Conservation (phyloP, 2,113 vertebrate genomes). For the Cairina moschata region DNA sequence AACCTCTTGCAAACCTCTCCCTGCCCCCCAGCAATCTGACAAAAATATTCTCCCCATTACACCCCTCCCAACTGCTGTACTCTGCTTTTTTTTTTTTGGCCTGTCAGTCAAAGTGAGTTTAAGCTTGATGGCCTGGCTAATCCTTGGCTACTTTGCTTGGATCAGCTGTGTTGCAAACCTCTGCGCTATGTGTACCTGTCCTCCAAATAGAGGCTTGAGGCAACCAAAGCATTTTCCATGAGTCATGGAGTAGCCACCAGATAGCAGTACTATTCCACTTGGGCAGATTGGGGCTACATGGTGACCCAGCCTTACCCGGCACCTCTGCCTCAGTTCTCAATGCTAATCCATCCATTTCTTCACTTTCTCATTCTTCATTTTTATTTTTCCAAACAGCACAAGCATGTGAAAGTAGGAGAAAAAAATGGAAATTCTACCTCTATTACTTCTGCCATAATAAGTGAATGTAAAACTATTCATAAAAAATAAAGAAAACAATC, state of each 20-base stretch:
- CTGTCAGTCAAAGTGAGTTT: neutral
- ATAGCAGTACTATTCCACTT: slow-evolving; percentile 65
- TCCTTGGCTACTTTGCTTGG: slow-evolving; percentile 39
- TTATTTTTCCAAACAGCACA: neutral
- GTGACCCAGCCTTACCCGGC: neutral
- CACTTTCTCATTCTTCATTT: neutral
- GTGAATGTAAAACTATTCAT: neutral
- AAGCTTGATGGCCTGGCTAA: neutral
- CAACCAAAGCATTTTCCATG: slow-evolving; percentile 58
- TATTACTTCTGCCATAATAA: slow-evolving; percentile 16
- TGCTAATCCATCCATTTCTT: slow-evolving; percentile 11
- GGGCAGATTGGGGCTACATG: neutral
- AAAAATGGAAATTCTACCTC: slow-evolving; percentile 12
- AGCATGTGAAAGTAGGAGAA: neutral
- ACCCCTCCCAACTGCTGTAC: neutral
- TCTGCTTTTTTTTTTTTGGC: fast-evolving
- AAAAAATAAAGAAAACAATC: neutral
- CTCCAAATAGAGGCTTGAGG: slow-evolving; percentile 35
- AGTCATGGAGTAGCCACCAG: slow-evolving; percentile 63
- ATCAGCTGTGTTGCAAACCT: slow-evolving; percentile 4
- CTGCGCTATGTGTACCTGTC: slow-evolving; percentile 45
- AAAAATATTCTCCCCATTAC: neutral
- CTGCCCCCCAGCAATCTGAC: neutral
- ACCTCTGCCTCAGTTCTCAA: neutral
- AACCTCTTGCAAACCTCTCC: slow-evolving; percentile 15